Evolutionary conservation across 2,797 vertebrate genomes (phyloP), one percentile per base, ranked within the genome.

Genomic region (Myripristis murdjan): DNA sequence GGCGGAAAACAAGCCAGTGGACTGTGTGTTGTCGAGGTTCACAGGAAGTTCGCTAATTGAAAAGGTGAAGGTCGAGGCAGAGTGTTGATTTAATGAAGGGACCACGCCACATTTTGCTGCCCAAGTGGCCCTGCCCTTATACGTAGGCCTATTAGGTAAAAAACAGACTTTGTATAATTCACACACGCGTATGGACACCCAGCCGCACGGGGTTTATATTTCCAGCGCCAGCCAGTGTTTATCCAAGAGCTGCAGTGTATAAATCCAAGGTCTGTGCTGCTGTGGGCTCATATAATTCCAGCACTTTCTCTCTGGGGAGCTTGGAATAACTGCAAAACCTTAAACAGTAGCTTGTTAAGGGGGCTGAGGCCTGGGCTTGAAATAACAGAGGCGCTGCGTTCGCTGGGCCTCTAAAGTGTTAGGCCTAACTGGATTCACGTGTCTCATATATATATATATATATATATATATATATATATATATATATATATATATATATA

Each of bases 201-300:
- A 49, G 70, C 49, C 70, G 70, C 81, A 70, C 65, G 24, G 60
- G 77, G 86, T 90, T 86, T 91, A 80, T 86, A 66, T 93, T 93
- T 93, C 90, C 89, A 91, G 87, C 81, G 77, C 82, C 85, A 74
- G 83, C 64, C 77, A 56, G 11, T 93, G 92, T 94, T 95, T 91
- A 92, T 91, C 83, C 91, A 92, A 85, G 87, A 89, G 33, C 62
- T 51, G 73, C 71, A 1, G 64, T 24, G 87, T 67, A 93, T 93
- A 93, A 94, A 94, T 87, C 81, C 85, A 16, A 64, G 69, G 70
- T 86, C 85, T 94, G 88, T 94, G 87, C 88, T 82, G 59, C 83
- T 75, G 81, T 62, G 71, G 75, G 82, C 73, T 85, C 83, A 8
- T 87, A 78, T 90, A 90, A 82, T 89, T 92, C 83, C 89, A 84